Evolutionary conservation across 2,113 vertebrate genomes (phyloP), one percentile per base, ranked within the genome.

Genomic region (Apteryx mantelli): DNA sequence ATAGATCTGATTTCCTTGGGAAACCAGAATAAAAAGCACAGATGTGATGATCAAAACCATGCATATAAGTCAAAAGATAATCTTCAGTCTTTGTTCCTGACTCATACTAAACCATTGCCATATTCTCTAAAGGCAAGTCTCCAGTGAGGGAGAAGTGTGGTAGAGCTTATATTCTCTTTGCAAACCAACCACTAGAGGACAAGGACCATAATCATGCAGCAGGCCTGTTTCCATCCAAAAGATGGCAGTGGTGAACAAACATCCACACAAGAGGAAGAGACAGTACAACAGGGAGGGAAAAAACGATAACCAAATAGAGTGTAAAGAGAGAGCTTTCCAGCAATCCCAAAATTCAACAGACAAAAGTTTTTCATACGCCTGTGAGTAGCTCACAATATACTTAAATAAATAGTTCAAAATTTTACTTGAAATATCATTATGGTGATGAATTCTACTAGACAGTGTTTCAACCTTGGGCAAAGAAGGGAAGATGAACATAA

Each of bases 181-280:
- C 34, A 86, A 56, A 73, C 7, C 25, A 61, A 17, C 16, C 82
- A 22, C 75, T 61, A 28, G 48, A 88, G 38, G 53, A 69, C 44
- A 78, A 80, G 34, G 76, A 32, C 0, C 42, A 20, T 2, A 65
- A 64, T 21, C 3, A 13, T 25, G 64, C 68, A 61, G 55, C 82
- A 63, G 71, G 40, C 58, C 82, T 81, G 36, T 32, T 80, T 56
- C 60, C 32, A 55, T 30, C 86, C 97, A 77, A 93, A n/a, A 87
- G 91, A 79, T 63, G 92, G 92, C 94, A 91, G 74, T 55, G 78
- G 52, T 7, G 87, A 93, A 96, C 82, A 95, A 77, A 73, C 12
- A 74, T 13, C 68, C 69, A 42, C 11, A 11, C 0, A 34, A 42
- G 55, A 22, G 25, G 42, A 19, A 34, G 16, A 9, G 3, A 50